A percentile compares a stretch with the other conserved stretches of the same genome.
Conservation (phyloP, 2,888 invertebrate genomes). For the Chymomyza procnemis region DNA sequence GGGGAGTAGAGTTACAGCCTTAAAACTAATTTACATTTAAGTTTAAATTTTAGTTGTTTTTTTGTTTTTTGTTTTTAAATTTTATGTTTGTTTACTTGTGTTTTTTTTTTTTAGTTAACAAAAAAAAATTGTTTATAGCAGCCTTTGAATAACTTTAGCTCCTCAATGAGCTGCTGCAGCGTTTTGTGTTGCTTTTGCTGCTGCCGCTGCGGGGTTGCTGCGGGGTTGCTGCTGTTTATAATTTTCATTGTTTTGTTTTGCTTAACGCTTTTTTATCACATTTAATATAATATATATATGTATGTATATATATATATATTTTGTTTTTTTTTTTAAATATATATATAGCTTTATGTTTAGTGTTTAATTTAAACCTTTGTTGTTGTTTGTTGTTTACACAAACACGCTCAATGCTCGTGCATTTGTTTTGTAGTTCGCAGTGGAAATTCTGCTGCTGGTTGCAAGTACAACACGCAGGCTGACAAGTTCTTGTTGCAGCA, state of each 20-base stretch:
- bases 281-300: conserved; percentile 64
- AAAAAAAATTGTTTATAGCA: conserved; percentile 13
- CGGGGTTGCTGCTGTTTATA: conserved; percentile 40
- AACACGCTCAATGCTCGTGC: conserved; percentile 27
- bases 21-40: background rate
- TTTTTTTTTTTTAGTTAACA: conserved; percentile 31
- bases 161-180: too few relatives aligned
- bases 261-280: conserved; percentile 71
- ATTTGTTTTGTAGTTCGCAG: conserved; percentile 6
- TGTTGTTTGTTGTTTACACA: conserved; percentile 38
- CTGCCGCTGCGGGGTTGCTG: conserved; percentile 28
- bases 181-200: conserved; percentile 30
- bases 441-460: conserved; percentile 15
- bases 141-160: conserved; percentile 21
- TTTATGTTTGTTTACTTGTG: conserved; percentile 14
- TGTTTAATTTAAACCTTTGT: conserved; percentile 35
- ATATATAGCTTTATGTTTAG: conserved; percentile 1
- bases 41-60: background rate
- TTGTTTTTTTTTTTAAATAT: conserved; percentile 13
- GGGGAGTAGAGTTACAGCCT: too few relatives aligned
- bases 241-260: conserved; percentile 50
- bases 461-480: conserved; percentile 25
- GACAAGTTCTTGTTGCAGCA: too few relatives aligned
- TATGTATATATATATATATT: conserved; percentile 25
- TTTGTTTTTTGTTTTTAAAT: conserved; percentile 29